Percentiles rank a stretch among this genome's conserved stretches.
These are phyloP conservation scores for Sebastes oblongus DNA, from an alignment of 2,797 vertebrate genomes.

Conservation along the genomic window DNA sequence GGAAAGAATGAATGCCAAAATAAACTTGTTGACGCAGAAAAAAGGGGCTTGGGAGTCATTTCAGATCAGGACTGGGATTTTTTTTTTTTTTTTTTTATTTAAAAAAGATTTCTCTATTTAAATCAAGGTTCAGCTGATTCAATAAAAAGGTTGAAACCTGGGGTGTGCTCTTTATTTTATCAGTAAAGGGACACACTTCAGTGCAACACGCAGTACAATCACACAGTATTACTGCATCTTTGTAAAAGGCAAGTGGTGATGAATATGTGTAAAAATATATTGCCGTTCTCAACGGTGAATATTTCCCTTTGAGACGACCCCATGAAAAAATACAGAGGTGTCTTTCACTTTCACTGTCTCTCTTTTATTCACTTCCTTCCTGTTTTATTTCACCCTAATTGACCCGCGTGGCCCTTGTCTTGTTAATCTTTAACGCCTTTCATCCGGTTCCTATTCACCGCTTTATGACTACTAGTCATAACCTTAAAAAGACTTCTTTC, in stretches of 20 bases:
- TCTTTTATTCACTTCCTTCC: constrained; percentile 46
- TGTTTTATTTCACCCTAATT: constrained; percentile 48
- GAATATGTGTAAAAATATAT: not conserved
- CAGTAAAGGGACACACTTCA: not conserved
- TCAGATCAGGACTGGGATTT: constrained; percentile 27
- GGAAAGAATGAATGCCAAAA: constrained; percentile 63
- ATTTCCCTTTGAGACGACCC: constrained; percentile 33
- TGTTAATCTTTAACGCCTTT: constrained; percentile 59
- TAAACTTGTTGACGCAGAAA: constrained; percentile 76
- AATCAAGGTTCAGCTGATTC: not conserved
- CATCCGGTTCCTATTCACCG: constrained; percentile 40
- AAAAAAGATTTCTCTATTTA: not conserved
- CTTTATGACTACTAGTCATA: constrained; percentile 49
- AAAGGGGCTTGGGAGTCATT: constrained; percentile 43
- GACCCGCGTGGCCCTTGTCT: constrained; percentile 36
- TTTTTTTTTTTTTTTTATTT: constrained; percentile 22
- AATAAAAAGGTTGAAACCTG: not conserved
- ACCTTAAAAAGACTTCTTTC: constrained; percentile 43
- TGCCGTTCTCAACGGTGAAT: constrained; percentile 16
- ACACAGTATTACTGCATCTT: not conserved
- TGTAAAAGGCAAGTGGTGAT: not conserved
- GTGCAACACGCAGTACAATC: not conserved
- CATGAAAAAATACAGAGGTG: constrained; percentile 7
- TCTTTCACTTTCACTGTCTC: constrained; percentile 32
- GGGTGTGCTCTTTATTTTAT: not conserved